phyloP scores from a whole-genome alignment of 2,797 vertebrate species.

The Alca torda region DNA sequence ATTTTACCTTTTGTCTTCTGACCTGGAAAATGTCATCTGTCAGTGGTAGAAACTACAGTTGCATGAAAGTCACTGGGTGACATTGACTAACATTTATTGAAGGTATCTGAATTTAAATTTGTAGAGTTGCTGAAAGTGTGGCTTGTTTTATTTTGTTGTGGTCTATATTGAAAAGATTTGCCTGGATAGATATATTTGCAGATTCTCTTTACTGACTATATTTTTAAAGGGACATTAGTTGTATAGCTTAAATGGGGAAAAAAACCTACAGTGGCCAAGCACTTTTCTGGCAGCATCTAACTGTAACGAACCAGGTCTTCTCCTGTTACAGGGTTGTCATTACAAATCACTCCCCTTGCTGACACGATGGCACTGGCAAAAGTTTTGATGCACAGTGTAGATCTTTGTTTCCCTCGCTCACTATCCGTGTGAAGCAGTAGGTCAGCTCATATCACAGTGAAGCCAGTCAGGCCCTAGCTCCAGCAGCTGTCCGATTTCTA shows the following conservation, averaged over 20 bases:
- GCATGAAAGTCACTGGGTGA: background rate
- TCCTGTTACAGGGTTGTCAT: background rate
- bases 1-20: background rate
- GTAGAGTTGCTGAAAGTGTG: background rate
- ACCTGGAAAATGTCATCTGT: background rate
- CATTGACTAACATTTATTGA: background rate
- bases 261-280: background rate
- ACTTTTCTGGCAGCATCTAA: background rate
- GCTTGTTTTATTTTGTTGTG: background rate
- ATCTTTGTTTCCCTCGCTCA: fast-evolving
- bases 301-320: background rate
- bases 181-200: background rate
- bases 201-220: too few relatives aligned
- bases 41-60: background rate
- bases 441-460: background rate
- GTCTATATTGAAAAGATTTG: background rate
- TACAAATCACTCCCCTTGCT: background rate
- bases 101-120: background rate
- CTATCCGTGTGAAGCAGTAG: background rate
- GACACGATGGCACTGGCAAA: background rate
- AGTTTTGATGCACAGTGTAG: background rate
- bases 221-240: background rate
- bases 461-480: background rate
- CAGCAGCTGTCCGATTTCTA: background rate
- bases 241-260: background rate